Percentiles rank a stretch among this genome's conserved stretches.
Conservation (phyloP, 2,797 vertebrate genomes). For the Neostethus bicornis region DNA sequence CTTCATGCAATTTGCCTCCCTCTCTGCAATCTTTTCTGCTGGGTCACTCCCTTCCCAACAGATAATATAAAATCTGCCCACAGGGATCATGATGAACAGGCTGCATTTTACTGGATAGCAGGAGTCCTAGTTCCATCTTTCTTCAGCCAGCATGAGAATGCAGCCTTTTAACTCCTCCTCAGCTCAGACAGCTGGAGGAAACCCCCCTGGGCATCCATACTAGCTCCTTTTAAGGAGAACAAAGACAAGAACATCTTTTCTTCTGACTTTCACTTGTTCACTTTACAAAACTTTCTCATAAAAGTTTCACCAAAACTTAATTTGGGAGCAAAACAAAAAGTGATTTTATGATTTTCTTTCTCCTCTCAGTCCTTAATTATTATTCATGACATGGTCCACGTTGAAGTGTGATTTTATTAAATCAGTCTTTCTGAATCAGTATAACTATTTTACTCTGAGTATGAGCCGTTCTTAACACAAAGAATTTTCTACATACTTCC, state of each 20-base stretch:
- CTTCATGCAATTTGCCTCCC: constrained; percentile 3
- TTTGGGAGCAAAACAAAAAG: neutral
- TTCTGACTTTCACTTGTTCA: constrained; percentile 34
- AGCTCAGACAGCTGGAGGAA: constrained; percentile 26
- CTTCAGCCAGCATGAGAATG: constrained; percentile 12
- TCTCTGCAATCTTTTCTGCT: constrained; percentile 19
- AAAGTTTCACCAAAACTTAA: constrained; percentile 3
- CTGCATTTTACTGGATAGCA: constrained; percentile 37
- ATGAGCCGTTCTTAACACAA: neutral
- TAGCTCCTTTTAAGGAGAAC: constrained; percentile 19
- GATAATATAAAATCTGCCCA: constrained; percentile 32
- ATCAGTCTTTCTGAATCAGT: neutral
- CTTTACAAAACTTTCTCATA: constrained; percentile 6
- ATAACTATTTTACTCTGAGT: neutral
- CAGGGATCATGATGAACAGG: constrained; percentile 47
- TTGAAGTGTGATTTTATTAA: too few relatives aligned
- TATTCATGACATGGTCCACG: too few relatives aligned
- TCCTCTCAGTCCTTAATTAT: neutral
- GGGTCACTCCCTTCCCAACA: constrained; percentile 16
- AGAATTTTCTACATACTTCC: neutral
- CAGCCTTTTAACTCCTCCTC: constrained; percentile 43
- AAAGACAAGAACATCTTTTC: constrained; percentile 41
- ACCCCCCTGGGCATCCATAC: constrained; percentile 30
- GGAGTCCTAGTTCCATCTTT: constrained; percentile 35
- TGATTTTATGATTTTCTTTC: neutral